Percentiles rank a stretch among this genome's conserved stretches.
Evolutionary conservation across 1,140 invertebrate species (phyloP).

Genomic region (Thaumatotibia leucotreta): DNA sequence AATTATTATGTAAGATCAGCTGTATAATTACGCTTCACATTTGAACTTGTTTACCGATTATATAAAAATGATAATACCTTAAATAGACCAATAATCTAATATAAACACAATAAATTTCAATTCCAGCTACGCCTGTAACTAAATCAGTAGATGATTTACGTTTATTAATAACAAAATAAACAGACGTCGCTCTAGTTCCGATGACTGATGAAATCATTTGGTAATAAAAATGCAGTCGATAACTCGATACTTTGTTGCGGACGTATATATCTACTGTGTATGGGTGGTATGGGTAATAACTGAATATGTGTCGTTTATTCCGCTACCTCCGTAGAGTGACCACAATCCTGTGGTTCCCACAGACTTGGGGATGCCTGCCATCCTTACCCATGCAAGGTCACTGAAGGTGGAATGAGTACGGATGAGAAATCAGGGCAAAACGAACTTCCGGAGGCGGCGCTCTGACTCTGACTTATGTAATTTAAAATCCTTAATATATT

Average conservation of each 20-base stretch:
- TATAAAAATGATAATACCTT: background rate
- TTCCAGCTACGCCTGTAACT: background rate
- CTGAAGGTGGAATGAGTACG: too few relatives aligned
- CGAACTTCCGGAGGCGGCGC: too few relatives aligned
- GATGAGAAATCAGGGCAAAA: too few relatives aligned
- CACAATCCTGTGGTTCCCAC: too few relatives aligned
- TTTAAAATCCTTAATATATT: too few relatives aligned
- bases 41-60: background rate
- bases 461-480: too few relatives aligned
- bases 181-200: constrained; percentile 38
- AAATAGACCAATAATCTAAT: background rate
- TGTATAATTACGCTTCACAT: too few relatives aligned
- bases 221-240: background rate
- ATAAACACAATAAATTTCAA: background rate
- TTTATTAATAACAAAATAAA: constrained; percentile 40
- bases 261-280: background rate
- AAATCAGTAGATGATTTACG: constrained; percentile 66
- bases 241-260: background rate
- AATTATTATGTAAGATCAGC: too few relatives aligned
- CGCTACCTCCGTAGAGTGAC: too few relatives aligned
- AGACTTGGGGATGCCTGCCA: too few relatives aligned
- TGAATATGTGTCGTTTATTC: background rate
- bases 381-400: too few relatives aligned
- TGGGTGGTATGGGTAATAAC: background rate
- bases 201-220: constrained; percentile 7